phyloP scores from a whole-genome alignment of 2,113 vertebrate genomes.

The Potamarius usumacintae region DNA sequence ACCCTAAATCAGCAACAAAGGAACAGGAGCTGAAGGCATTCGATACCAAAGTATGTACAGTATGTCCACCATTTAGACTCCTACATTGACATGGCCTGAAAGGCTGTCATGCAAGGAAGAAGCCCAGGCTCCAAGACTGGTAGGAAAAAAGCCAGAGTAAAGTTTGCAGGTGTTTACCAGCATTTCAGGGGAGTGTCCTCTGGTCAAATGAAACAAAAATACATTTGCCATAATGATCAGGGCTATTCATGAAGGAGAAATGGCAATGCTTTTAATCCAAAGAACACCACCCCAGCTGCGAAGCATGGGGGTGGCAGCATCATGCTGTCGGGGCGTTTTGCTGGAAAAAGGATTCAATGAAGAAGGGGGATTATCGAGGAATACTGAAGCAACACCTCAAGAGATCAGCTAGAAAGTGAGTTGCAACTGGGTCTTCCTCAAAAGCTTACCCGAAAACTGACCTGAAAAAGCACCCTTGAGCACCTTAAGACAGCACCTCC shows the following conservation, averaged over 20 bases:
- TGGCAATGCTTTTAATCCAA: background rate
- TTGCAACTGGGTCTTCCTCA: background rate
- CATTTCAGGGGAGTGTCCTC: too few species aligned
- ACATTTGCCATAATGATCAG: background rate
- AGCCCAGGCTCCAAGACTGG: background rate
- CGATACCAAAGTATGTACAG: background rate
- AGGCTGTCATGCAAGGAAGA: background rate
- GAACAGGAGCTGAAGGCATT: background rate
- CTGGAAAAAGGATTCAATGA: background rate
- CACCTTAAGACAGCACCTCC: background rate
- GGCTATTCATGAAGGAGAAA: background rate
- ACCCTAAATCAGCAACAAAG: background rate
- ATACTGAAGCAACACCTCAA: background rate
- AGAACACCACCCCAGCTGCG: background rate
- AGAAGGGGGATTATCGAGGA: background rate
- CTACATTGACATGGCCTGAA: background rate
- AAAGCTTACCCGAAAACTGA: background rate
- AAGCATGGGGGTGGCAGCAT: background rate
- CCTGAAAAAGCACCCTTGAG: background rate
- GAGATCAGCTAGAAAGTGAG: background rate
- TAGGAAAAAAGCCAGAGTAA: background rate
- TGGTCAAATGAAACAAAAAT: too few species aligned
- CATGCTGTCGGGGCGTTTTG: background rate
- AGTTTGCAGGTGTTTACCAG: background rate
- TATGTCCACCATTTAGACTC: background rate